These are phyloP conservation scores for Panopea generosa DNA, from an alignment of 2,888 invertebrate species.

Conservation along the genomic window DNA sequence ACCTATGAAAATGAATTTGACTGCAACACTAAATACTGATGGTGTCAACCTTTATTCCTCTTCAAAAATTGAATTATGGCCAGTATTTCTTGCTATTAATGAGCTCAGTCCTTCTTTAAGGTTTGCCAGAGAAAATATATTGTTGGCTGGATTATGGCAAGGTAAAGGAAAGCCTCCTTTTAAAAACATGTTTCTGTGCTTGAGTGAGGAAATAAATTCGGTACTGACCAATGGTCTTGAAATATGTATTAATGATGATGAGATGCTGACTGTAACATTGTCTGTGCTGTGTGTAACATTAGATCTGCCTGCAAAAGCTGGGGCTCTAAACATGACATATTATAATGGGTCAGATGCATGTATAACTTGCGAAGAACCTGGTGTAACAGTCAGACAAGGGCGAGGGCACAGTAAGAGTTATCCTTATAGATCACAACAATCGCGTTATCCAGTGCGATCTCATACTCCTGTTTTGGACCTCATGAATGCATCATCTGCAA, in stretches of 20 bases:
- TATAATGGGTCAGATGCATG: slow-evolving; percentile 7
- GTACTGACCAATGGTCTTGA: slow-evolving; percentile 11
- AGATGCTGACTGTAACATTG: not conserved
- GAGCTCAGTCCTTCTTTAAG: slow-evolving; percentile 16
- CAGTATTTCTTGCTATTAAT: slow-evolving; percentile 23
- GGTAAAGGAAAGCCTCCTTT: slow-evolving; percentile 24
- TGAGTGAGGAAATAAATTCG: slow-evolving; percentile 12
- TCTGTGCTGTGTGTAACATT: slow-evolving; percentile 1
- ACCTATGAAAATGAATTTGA: no score
- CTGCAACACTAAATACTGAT: slow-evolving; percentile 26
- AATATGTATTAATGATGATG: slow-evolving; percentile 4
- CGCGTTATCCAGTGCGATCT: not conserved
- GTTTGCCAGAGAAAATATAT: slow-evolving; percentile 21
- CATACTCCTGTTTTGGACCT: not conserved
- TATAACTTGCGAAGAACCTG: slow-evolving; percentile 11
- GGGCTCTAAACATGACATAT: slow-evolving; percentile 1
- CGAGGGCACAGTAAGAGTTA: not conserved
- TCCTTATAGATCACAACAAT: not conserved
- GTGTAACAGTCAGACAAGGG: slow-evolving; percentile 3
- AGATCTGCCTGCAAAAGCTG: slow-evolving; percentile 6
- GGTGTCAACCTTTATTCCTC: slow-evolving; percentile 16
- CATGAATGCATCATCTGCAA: not conserved
- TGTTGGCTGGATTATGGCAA: slow-evolving; percentile 32
- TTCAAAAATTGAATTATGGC: slow-evolving; percentile 22
- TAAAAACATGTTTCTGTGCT: slow-evolving; percentile 9